Evolutionary conservation across 1,140 invertebrate genomes (phyloP).

Genomic region (Orius laevigatus): DNA sequence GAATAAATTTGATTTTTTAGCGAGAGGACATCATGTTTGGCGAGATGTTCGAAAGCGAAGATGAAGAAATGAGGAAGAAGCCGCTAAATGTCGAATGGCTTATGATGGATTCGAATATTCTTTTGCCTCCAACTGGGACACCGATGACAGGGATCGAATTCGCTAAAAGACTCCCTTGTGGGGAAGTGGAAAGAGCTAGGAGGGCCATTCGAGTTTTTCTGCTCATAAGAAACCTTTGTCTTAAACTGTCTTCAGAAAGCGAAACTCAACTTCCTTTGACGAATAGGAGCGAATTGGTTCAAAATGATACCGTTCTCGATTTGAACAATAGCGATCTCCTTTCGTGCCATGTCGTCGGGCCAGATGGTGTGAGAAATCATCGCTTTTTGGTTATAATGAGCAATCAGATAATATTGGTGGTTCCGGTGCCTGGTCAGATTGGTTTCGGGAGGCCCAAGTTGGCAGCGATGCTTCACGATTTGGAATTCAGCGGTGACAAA

Average conservation of each 20-base stretch:
- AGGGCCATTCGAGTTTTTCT: conserved; percentile 91
- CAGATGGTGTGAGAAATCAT: conserved; percentile 76
- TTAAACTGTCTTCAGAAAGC: conserved; percentile 60
- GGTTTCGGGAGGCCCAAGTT: conserved; percentile 32
- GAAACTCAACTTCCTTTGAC: conserved; percentile 86
- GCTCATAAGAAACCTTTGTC: conserved; percentile 66
- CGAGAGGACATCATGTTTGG: conserved; percentile 90
- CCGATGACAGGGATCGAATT: conserved; percentile 93
- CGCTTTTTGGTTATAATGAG: conserved; percentile 90
- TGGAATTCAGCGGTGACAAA: conserved; percentile 64
- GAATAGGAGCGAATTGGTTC: conserved; percentile 72
- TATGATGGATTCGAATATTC: conserved; percentile 90
- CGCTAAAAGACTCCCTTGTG: conserved; percentile 84
- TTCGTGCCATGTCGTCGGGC: conserved; percentile 79
- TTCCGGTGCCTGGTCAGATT: conserved; percentile 79
- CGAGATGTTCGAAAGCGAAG: conserved; percentile 98
- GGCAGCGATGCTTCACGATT: conserved; percentile 16
- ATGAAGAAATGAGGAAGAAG: conserved; percentile 72
- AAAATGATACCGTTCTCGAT: conserved; percentile 28
- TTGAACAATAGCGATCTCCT: conserved; percentile 55
- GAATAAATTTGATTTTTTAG: conserved; percentile 27
- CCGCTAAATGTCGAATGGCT: conserved; percentile 82
- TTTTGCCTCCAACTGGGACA: conserved; percentile 90
- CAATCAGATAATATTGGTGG: conserved; percentile 88
- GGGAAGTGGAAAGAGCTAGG: conserved; percentile 84